Conservation (phyloP, 2,113 vertebrate genomes). For the Struthio camelus region DNA sequence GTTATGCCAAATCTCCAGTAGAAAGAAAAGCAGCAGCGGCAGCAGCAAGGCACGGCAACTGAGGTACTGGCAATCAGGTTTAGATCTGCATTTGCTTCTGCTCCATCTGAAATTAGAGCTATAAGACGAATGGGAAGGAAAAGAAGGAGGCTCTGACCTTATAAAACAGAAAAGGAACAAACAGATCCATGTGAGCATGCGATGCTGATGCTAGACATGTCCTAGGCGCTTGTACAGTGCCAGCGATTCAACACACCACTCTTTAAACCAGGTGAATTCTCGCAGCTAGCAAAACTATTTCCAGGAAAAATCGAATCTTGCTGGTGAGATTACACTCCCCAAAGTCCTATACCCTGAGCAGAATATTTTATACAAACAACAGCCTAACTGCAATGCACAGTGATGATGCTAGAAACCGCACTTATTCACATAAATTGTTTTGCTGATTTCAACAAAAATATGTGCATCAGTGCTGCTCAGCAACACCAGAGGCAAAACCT, state of each 20-base stretch:
- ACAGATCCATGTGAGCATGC: not conserved
- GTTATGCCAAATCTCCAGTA: not conserved
- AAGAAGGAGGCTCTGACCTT: not conserved
- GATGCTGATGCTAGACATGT: not conserved
- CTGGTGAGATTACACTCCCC: not conserved
- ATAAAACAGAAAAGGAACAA: not conserved
- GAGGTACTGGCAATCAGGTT: not conserved
- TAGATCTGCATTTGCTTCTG: not conserved
- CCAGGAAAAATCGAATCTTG: conserved; percentile 19
- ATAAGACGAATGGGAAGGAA: not conserved
- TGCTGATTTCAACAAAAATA: not conserved
- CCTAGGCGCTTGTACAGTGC: not conserved
- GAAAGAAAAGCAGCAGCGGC: rapidly evolving
- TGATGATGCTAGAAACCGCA: not conserved
- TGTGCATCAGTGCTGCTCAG: not conserved
- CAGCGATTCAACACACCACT: not conserved
- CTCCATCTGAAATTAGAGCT: not conserved
- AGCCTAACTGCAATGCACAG: not conserved
- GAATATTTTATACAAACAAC: not conserved
- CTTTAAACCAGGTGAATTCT: conserved; percentile 13
- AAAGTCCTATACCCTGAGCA: not conserved
- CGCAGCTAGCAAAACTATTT: conserved; percentile 20
- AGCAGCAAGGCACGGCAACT: not conserved
- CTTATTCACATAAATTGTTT: not conserved
- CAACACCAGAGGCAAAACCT: not conserved